Evolutionary conservation across 2,888 invertebrate genomes (phyloP).

Genomic region (Sylvicola fuscatus): DNA sequence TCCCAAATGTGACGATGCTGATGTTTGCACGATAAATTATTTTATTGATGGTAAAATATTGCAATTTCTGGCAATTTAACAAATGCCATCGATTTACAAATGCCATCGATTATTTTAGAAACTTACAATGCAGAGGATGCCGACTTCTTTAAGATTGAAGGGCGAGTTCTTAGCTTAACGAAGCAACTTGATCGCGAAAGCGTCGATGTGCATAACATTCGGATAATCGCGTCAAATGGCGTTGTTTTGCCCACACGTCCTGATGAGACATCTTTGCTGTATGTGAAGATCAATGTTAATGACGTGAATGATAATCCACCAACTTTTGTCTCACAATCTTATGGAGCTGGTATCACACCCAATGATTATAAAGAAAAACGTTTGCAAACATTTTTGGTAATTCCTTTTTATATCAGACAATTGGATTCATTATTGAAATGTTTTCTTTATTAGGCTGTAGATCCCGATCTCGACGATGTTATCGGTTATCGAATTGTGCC

Average conservation of each 20-base stretch:
- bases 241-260: slow-evolving; percentile 15
- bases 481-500: slow-evolving; percentile 26
- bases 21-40: slow-evolving; percentile 27
- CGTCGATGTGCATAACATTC: slow-evolving; percentile 21
- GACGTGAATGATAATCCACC: slow-evolving; percentile 38
- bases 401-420: too few species aligned
- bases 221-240: slow-evolving; percentile 30
- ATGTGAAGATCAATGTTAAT: slow-evolving; percentile 30
- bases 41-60: slow-evolving; percentile 25
- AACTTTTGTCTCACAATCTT: slow-evolving; percentile 26
- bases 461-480: slow-evolving; percentile 27
- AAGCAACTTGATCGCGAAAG: slow-evolving; percentile 27
- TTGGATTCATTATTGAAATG: too few species aligned
- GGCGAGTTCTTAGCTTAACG: slow-evolving; percentile 21
- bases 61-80: not conserved
- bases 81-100: not conserved
- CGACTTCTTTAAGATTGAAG: slow-evolving; percentile 15
- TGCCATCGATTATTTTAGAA: slow-evolving; percentile 6
- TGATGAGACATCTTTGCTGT: slow-evolving; percentile 17
- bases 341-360: slow-evolving; percentile 31
- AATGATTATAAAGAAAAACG: slow-evolving; percentile 27
- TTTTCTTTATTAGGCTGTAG: slow-evolving; percentile 32
- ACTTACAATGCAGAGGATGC: slow-evolving; percentile 8
- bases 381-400: slow-evolving; percentile 12
- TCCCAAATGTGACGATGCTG: slow-evolving; percentile 26